Base-by-base conservation (phyloP, 2,888 invertebrate species). In the Epinotia brunnichana region DNA sequence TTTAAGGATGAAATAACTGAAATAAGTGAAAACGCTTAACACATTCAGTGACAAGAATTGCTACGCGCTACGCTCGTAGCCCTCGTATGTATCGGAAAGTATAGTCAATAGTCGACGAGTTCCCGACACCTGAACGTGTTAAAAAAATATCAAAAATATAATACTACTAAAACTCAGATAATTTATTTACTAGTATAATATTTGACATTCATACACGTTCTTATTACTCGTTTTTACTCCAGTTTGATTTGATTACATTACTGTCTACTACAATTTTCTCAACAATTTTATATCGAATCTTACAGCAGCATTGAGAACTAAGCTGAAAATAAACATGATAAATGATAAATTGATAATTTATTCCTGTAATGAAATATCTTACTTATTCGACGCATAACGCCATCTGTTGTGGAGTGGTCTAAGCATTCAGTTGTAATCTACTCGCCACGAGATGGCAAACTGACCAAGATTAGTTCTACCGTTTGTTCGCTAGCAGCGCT, bases 321-420 rank as follows among this genome's bases (percentile, higher is more conserved):
- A 2, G 3, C 13, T 44, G 44, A 15, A 44, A 13, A 44, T 15
- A 15, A 48, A 48, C 48, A 15, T 15, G 1, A 19, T n/a, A n/a
- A n/a, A n/a, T n/a, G n/a, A n/a, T n/a, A n/a, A n/a, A n/a, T n/a
- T n/a, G n/a, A n/a, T 53, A 53, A 19, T 3, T 11, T 17, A 17
- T n/a, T n/a, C 7, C n/a, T 51, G 44, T 13, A 44, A 35, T 21
- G 10, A 35, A 21, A 19, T 60, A 9, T 9, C 57, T 61, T 44
- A 51, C 21, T 24, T 39, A 63, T 57, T 21, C 29, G 13, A 17
- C 24, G 4, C 61, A 3, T 44, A 62, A 3, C 53, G 85, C 74
- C 83, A 84, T 84, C 90, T 87, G 76, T 76, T 69, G 78, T 69
- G 57, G 80, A 87, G 78, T 87, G 88, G 90, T 61, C 35, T 13